A percentile compares a stretch with the other conserved stretches of the same genome.
These are phyloP conservation scores for Rhinatrema bivittatum DNA, from an alignment of 2,797 vertebrate genomes.

Conservation along the genomic window DNA sequence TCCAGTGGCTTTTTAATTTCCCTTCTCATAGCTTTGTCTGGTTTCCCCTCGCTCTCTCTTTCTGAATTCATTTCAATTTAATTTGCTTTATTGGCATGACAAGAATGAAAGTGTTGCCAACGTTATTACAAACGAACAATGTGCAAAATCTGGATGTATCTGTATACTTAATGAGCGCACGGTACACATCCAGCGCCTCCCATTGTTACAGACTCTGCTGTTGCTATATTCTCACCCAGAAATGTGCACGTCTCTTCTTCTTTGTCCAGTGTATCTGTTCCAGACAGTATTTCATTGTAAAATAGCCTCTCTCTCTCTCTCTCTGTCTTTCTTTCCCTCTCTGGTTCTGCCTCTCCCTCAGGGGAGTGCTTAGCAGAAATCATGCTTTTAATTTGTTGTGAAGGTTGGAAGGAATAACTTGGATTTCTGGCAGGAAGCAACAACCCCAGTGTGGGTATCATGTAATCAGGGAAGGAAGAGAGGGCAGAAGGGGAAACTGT, in stretches of 20 bases:
- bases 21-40: slow-evolving; percentile 6
- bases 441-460: slow-evolving; percentile 19
- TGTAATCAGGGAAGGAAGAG: slow-evolving; percentile 4
- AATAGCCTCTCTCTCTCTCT: too few species aligned
- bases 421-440: slow-evolving; percentile 39
- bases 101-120: slow-evolving; percentile 9
- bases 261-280: too few species aligned
- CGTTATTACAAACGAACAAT: too few species aligned
- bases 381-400: too few species aligned
- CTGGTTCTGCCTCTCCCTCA: slow-evolving; percentile 25
- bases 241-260: too few species aligned
- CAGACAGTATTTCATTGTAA: too few species aligned
- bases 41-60: neutral
- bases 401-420: slow-evolving; percentile 46
- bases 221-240: too few species aligned
- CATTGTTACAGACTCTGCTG: too few species aligned
- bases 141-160: too few species aligned
- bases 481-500: too few species aligned
- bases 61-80: slow-evolving; percentile 15
- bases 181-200: neutral
- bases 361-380: slow-evolving; percentile 59
- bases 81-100: slow-evolving; percentile 25
- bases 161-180: too few species aligned
- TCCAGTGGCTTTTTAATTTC: slow-evolving; percentile 46
- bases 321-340: slow-evolving; percentile 19